Evolutionary conservation across 1,140 invertebrate species (phyloP), one percentile per base, ranked within the genome.

Genomic region (Spodoptera frugiperda): DNA sequence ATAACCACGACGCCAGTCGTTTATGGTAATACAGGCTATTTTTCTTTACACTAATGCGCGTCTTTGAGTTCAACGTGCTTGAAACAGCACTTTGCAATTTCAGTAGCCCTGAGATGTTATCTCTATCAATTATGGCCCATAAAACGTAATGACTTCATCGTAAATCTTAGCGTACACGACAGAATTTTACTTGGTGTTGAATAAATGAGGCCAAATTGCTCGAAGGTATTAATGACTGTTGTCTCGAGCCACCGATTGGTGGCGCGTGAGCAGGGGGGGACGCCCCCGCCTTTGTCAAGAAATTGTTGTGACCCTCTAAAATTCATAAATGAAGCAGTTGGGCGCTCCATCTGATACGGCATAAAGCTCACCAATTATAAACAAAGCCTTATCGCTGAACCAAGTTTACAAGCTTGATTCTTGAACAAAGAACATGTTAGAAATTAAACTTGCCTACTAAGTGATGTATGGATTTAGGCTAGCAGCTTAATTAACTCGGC

Each of bases 91-190:
- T 89, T 90, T 89, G 89, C 89, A 89, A 90, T 92, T 92, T 89
- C 85, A 90, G 84, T 87, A 84, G 82, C 79, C 83, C 84, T 77
- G 67, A 90, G 91, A 92, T 92, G 80, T 83, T 92, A 92, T 92
- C 91, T 89, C 85, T 91, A 91, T 91, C 91, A 92, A 92, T 92
- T 92, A 92, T 91, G 89, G 91, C 78, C 89, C 89, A 92, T 92
- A 92, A 92, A 92, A 91, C 87, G 89, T 91, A 92, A 92, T 92
- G 91, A 89, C 91, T 92, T 92, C 91, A 92, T 92, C 91, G 89
- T 92, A 92, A 92, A 92, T 92, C 90, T 92, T 89, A 84, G 86
- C 84, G 87, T 91, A 91, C 88, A 91, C 88, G 90, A 91, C 90
- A 92, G 85, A 88, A 91, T 90, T 89, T 92, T 88, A 86, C 87